These are phyloP conservation scores for Melipona quadrifasciata DNA, from an alignment of 1,140 invertebrate species.

Conservation along the genomic window DNA sequence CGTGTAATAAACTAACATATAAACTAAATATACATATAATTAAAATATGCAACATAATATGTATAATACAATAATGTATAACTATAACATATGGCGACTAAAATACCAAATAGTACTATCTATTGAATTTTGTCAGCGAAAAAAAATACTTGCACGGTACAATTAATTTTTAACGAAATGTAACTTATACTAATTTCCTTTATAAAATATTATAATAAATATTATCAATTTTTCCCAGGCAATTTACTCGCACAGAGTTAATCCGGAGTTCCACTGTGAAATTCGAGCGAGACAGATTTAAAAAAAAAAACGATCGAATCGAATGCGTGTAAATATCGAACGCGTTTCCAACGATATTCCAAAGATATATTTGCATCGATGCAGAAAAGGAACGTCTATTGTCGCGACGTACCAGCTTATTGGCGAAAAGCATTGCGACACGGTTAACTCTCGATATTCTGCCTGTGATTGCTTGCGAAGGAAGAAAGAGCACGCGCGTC, in stretches of 20 bases:
- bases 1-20: too few relatives aligned
- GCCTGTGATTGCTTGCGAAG: conserved; percentile 3
- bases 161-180: too few relatives aligned
- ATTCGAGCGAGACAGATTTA: not conserved
- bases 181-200: too few relatives aligned
- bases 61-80: too few relatives aligned
- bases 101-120: too few relatives aligned
- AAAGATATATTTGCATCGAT: not conserved
- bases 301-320: not conserved
- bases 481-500: conserved; percentile 17
- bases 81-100: too few relatives aligned
- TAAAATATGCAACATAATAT: too few relatives aligned
- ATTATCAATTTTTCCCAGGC: not conserved
- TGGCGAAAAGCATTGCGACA: conserved; percentile 14
- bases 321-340: not conserved
- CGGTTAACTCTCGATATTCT: conserved; percentile 24
- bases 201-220: too few relatives aligned
- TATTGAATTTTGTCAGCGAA: too few relatives aligned
- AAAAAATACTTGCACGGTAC: too few relatives aligned
- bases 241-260: not conserved
- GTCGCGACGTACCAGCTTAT: conserved; percentile 1
- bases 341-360: too few relatives aligned
- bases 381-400: not conserved
- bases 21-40: too few relatives aligned
- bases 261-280: not conserved